Evolutionary conservation across 2,113 vertebrate genomes (phyloP), one percentile per base, ranked within the genome.

Genomic region (Gorsachius goisagi): DNA sequence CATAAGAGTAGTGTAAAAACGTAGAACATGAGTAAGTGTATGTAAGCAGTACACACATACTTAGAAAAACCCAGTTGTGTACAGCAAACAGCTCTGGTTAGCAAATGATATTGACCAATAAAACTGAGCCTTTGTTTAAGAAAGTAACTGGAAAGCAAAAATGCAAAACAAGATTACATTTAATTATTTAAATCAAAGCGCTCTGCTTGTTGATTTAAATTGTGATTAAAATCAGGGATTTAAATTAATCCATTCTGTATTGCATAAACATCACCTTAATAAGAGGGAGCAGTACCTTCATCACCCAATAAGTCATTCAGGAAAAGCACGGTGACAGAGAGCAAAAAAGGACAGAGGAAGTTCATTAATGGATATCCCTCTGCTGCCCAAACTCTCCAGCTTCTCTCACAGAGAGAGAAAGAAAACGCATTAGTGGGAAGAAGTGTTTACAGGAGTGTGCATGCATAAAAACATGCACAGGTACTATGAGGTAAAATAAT

Each of bases 81-180:
- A 76, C 35, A 89, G 49, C 73, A 92, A 81, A 59, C 71, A 94
- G 66, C 53, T 87, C 87, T 93, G 84, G 66, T 85, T 93, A 91
- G 73, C 69, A 91, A 95, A 82, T 66, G 4, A 91, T 73, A 95
- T 35, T 93, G 82, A 91, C 88, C 90, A 93, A 83, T 93, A 90
- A 96, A 91, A 93, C 23, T 32, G 13, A 92, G 88, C 47, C 41
- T 96, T 94, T 93, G 78, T 93, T 95, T 83, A 88, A 85, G 85
- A 94, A 96, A 95, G 78, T 90, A 95, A 96, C 88, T 95, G 82
- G 95, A 97, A 97, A 96, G 95, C 82, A 94, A 88, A 96, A 97
- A 96, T 83, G 88, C 85, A 96, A 93, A 95, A 83, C 52, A 85
- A 95, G 78, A 91, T 93, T 93, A 94, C 45, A 44, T 63, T 76